Base-by-base conservation (phyloP, 2,797 vertebrate genomes). In the Acipenser ruthenus region DNA sequence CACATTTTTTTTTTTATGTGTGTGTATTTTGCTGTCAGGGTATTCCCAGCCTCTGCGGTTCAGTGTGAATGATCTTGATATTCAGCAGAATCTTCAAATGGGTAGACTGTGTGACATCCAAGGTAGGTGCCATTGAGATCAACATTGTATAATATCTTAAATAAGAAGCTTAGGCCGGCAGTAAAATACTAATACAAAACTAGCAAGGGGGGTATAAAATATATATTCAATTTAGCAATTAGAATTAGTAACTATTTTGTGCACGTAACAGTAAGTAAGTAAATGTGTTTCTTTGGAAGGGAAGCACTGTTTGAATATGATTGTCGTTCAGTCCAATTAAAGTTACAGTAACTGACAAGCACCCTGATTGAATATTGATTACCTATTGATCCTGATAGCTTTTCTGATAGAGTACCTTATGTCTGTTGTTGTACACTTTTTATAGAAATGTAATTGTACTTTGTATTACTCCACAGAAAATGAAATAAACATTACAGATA, bases 71-170 rank as follows among this genome's bases (percentile, higher is more conserved):
- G 81, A 86, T 63, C 86, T 92, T 53, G 68, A 84, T 74, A 61
- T 92, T 48, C 78, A 85, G 9, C 94, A 95, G 85, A 95, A 94
- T 70, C 71, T 77, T 72, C 94, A 96, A 82, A 83, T 95, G 79
- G 91, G 91, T 68, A 84, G 94, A 69, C 79, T 97, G 59, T 93
- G 89, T 80, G 93, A 96, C 65, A 85, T 93, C 65, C 81, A 82
- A 90, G 92, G 92, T 92, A 83, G 0, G 73, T 76, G 65, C 63
- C 18, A 8, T 10, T 7, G 48, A 37, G 23, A 37, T 37, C 23
- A 37, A 37, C 23, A 37, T 37, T 37, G 23, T 37, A 37, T 37
- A 37, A 37, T 37, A 37, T 4, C 23, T 37, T 37, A 37, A 37
- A 37, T 37, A 37, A 37, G 23, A 37, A 4, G 23, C 23, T 37